Conservation (phyloP, 2,888 invertebrate genomes). For the Cyrtodaria siliqua region DNA sequence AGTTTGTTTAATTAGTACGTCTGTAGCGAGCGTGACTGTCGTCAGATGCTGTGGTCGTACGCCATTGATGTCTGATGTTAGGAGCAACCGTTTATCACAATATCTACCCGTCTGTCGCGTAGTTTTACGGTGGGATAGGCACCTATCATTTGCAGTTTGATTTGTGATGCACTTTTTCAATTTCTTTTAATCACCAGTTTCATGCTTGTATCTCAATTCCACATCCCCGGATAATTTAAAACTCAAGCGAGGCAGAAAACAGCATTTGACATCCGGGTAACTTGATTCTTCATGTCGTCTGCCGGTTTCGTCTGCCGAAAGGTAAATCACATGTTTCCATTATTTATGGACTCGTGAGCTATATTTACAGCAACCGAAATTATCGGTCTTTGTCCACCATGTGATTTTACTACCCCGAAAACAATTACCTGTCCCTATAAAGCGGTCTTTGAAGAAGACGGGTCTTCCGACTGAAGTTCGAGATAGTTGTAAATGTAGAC, state of each 20-base stretch:
- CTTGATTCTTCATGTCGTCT: constrained; percentile 59
- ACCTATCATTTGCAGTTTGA: no score
- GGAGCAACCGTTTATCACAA: no score
- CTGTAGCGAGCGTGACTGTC: no score
- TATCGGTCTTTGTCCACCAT: constrained; percentile 50
- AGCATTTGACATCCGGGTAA: constrained; percentile 62
- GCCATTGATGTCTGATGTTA: no score
- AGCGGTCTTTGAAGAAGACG: constrained; percentile 44
- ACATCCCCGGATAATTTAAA: constrained; percentile 29
- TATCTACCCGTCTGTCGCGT: no score
- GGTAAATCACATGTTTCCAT: constrained; percentile 62
- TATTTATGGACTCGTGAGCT: constrained; percentile 61
- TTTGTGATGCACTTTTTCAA: not conserved
- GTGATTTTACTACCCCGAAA: constrained; percentile 51
- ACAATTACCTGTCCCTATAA: constrained; percentile 46
- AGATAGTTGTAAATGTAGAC: constrained; percentile 25
- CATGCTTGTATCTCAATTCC: not conserved
- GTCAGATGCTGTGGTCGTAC: no score
- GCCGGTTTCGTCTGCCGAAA: constrained; percentile 62
- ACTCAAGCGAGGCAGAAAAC: constrained; percentile 58
- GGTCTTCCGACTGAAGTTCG: constrained; percentile 30
- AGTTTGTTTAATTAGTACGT: no score
- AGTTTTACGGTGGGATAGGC: no score
- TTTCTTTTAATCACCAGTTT: not conserved
- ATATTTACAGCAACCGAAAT: constrained; percentile 62